Base-by-base conservation (phyloP, 2,113 vertebrate genomes). In the Ptychochromis oligacanthus region DNA sequence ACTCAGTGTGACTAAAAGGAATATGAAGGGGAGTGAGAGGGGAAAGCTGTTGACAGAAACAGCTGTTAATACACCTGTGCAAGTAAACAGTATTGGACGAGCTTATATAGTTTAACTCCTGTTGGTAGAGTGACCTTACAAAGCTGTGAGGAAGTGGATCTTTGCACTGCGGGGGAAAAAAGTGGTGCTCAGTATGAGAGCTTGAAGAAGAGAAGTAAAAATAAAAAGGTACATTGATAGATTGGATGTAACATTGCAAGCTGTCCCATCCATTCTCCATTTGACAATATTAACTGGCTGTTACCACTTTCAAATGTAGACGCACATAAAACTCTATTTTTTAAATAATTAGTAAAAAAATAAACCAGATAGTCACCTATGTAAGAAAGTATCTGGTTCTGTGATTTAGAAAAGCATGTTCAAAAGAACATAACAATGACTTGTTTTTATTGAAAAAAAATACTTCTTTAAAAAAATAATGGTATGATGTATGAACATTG, bases 51-150 rank as follows among this genome's bases (percentile, higher is more conserved):
- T 85, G 46, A 87, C 67, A 81, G 82, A 65, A 65, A 22, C 85
- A 81, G 87, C 82, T 81, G 86, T 87, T 79, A 79, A 87, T 59
- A 70, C 59, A 85, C 86, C 77, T 60, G 85, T 85, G 81, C 49
- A 79, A 60, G 59, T 77, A 89, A 81, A 88, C 86, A 55, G 82
- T 5, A n/a, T 2, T 18, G 52, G 67, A 80, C 56, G 22, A 31
- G 79, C 55, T 34, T 20, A 56, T 28, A 43, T 28, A 36, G 62
- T 61, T 58, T 75, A 26, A 20, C 49, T 85, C 49, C 18, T 79
- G 57, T 49, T 20, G 56, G 36, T 67, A 36, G 55, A 55, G 24
- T 54, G 40, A 70, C 79, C 8, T 59, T 58, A 64, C 57, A 28
- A 60, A 28, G 20, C 58, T 62, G 22, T 43, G n/a, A 80, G 12